Evolutionary conservation across 2,797 vertebrate genomes (phyloP).

Genomic region (Fistularia tabacaria): DNA sequence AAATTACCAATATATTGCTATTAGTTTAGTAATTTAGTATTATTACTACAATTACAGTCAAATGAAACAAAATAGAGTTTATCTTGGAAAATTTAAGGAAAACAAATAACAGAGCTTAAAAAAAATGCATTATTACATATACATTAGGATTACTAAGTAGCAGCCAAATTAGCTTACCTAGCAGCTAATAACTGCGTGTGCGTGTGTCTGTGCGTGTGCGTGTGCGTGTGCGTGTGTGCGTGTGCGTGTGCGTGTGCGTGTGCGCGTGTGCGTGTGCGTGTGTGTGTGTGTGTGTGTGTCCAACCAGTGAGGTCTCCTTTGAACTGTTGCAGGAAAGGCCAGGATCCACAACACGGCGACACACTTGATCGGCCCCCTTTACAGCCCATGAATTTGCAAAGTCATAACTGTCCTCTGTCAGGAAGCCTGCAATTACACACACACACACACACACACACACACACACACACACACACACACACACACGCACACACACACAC

Average conservation of each 20-base stretch:
- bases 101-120: neutral
- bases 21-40: too few species aligned
- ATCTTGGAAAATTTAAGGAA: neutral
- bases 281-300: neutral
- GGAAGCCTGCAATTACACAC: constrained; percentile 74
- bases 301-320: constrained; percentile 67
- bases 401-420: constrained; percentile 82
- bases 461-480: too few species aligned
- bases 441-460: neutral
- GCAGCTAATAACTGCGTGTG: too few species aligned
- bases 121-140: too few species aligned
- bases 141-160: too few species aligned
- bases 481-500: too few species aligned
- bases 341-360: constrained; percentile 76
- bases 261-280: neutral
- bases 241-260: neutral
- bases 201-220: too few species aligned
- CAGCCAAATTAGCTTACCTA: too few species aligned
- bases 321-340: constrained; percentile 82
- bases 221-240: neutral
- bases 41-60: too few species aligned
- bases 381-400: constrained; percentile 97
- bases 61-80: neutral
- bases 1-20: too few species aligned
- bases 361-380: constrained; percentile 78